Conservation (phyloP, 2,113 vertebrate species). For the Malurus cyaneus region DNA sequence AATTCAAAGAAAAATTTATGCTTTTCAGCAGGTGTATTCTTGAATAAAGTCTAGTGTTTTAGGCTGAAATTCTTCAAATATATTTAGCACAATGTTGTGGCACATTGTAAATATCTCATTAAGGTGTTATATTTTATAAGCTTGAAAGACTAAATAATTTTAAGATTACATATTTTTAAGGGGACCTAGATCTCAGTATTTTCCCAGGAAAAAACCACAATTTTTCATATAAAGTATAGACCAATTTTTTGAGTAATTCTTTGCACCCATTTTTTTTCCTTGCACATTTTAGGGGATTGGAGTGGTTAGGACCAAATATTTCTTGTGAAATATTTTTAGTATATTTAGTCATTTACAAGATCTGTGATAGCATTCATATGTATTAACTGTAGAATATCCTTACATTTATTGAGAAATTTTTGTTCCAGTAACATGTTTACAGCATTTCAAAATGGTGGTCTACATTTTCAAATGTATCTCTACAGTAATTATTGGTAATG, state of each 20-base stretch:
- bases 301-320: neutral
- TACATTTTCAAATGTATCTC: neutral
- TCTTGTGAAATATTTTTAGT: neutral
- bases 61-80: neutral
- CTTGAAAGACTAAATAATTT: neutral
- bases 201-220: neutral
- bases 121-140: neutral
- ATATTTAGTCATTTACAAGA: neutral
- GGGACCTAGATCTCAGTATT: neutral
- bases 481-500: neutral
- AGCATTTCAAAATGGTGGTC: neutral
- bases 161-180: neutral
- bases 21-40: neutral
- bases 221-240: neutral
- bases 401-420: neutral
- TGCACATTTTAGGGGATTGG: neutral
- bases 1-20: neutral
- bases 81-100: neutral
- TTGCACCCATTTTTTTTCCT: accelerated
- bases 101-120: neutral
- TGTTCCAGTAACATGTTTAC: neutral
- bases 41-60: neutral
- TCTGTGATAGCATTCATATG: neutral
- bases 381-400: neutral
- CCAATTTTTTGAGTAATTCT: neutral